A percentile compares a stretch with the other conserved stretches of the same genome.
phyloP scores from a whole-genome alignment of 2,888 invertebrate genomes.

The Panzeria rudis region DNA sequence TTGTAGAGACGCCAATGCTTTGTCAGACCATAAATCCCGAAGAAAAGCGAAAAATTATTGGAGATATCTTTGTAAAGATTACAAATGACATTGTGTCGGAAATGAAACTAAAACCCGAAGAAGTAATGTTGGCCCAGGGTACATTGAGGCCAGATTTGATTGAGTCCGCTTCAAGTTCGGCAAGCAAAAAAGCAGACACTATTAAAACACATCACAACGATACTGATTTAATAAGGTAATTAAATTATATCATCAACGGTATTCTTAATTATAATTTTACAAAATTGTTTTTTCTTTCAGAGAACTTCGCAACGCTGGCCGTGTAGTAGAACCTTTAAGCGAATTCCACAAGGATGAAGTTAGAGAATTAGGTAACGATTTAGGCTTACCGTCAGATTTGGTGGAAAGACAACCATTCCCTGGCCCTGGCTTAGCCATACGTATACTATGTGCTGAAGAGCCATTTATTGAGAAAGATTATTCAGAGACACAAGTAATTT shows the following conservation, averaged over 20 bases:
- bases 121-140: constrained; percentile 96
- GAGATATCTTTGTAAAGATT: constrained; percentile 98
- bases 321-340: constrained; percentile 98
- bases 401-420: constrained; percentile 99
- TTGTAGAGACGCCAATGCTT: constrained; percentile 90
- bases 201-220: constrained; percentile 99
- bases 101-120: constrained; percentile 94
- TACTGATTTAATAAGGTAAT: constrained; percentile 93
- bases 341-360: constrained; percentile 99
- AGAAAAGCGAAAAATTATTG: constrained; percentile 99
- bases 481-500: constrained; percentile 93
- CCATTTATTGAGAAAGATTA: constrained; percentile 97
- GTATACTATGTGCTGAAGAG: constrained; percentile 97
- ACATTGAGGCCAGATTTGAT: constrained; percentile 98
- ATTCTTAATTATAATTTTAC: neutral
- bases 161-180: constrained; percentile 96
- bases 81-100: constrained; percentile 95
- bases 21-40: constrained; percentile 96
- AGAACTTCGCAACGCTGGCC: constrained; percentile 88
- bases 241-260: neutral
- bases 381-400: constrained; percentile 93
- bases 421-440: constrained; percentile 98
- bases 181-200: constrained; percentile 94
- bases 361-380: constrained; percentile 92
- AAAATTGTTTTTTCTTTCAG: constrained; percentile 79